Evolutionary conservation across 2,888 invertebrate species (phyloP).

Genomic region (Ischnura elegans): DNA sequence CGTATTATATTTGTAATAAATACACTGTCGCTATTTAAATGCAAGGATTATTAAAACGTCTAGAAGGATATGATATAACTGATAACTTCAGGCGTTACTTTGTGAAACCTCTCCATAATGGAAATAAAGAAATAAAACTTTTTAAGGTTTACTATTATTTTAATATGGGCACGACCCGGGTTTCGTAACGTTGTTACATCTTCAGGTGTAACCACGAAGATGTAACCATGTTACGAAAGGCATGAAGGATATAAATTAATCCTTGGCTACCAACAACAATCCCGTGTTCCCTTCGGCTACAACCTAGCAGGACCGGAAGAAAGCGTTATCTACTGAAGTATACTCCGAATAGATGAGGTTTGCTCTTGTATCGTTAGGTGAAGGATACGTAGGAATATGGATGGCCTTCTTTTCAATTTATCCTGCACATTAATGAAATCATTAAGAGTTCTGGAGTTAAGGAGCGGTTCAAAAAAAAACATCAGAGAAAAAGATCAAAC

Average conservation of each 20-base stretch:
- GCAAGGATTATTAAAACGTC: background rate
- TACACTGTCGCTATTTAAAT: background rate
- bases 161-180: too few species aligned
- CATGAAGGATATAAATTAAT: background rate
- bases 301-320: background rate
- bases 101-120: too few species aligned
- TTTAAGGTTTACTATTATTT: too few species aligned
- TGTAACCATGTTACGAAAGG: too few species aligned
- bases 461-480: background rate
- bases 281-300: background rate
- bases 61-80: too few species aligned
- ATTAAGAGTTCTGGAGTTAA: background rate
- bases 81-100: too few species aligned
- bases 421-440: slow-evolving; percentile 40
- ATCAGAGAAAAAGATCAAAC: background rate
- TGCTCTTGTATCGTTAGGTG: background rate
- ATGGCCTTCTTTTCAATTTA: background rate
- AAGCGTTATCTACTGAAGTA: background rate
- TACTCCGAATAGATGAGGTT: background rate
- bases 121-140: too few species aligned
- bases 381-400: background rate
- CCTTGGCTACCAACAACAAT: background rate
- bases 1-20: background rate
- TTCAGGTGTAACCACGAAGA: too few species aligned
- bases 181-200: too few species aligned